A percentile compares a stretch with the other conserved stretches of the same genome.
Evolutionary conservation across 1,140 invertebrate genomes (phyloP).

Genomic region (Coelopa frigida): DNA sequence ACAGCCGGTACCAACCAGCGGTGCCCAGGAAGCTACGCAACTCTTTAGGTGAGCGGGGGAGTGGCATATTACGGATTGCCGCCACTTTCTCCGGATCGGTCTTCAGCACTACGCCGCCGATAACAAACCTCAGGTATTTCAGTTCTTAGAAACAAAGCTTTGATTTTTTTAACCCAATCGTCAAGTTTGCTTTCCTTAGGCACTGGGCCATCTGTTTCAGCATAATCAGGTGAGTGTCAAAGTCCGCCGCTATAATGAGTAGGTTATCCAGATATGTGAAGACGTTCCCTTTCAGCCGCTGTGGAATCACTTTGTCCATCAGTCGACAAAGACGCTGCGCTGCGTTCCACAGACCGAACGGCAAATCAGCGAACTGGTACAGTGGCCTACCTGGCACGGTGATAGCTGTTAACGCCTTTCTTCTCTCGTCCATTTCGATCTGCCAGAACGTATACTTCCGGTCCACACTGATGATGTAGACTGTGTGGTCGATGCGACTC

Average conservation of each 20-base stretch:
- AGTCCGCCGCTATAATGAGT: slow-evolving; percentile 2
- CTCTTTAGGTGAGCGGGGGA: slow-evolving; percentile 24
- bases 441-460: slow-evolving; percentile 18
- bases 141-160: slow-evolving; percentile 20
- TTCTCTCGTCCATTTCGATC: slow-evolving; percentile 10
- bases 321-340: slow-evolving; percentile 7
- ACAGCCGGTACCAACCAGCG: slow-evolving; percentile 37
- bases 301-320: slow-evolving; percentile 29
- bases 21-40: slow-evolving; percentile 45
- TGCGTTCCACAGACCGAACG: slow-evolving; percentile 20
- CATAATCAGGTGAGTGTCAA: slow-evolving; percentile 4
- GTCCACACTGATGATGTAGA: slow-evolving; percentile 22
- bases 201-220: not conserved
- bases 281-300: slow-evolving; percentile 25
- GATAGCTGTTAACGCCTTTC: slow-evolving; percentile 40
- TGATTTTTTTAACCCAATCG: slow-evolving; percentile 22
- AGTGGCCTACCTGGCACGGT: slow-evolving; percentile 30
- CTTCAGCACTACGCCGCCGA: slow-evolving; percentile 30
- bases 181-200: slow-evolving; percentile 14
- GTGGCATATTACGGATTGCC: slow-evolving; percentile 9
- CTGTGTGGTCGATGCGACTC: slow-evolving; percentile 18
- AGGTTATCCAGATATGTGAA: slow-evolving; percentile 15
- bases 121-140: slow-evolving; percentile 9
- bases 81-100: slow-evolving; percentile 33
- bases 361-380: slow-evolving; percentile 20